A percentile compares a stretch with the other conserved stretches of the same genome.
Evolutionary conservation across 1,140 invertebrate genomes (phyloP).

Genomic region (Brachionus plicatilis): DNA sequence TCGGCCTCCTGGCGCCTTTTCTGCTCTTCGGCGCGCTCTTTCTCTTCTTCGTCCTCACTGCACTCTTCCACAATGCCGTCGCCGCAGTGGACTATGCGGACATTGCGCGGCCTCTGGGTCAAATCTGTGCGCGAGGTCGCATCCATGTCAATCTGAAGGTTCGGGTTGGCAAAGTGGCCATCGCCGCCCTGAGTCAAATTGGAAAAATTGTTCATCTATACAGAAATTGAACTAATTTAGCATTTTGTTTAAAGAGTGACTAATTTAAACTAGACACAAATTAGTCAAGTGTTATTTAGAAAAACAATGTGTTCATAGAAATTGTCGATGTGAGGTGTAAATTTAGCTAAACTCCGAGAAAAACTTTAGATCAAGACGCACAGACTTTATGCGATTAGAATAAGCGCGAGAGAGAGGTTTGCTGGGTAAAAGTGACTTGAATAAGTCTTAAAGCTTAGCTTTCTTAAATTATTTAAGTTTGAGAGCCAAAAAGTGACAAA

Average conservation of each 20-base stretch:
- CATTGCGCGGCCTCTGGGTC: not conserved
- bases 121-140: not conserved
- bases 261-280: not conserved
- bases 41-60: constrained; percentile 13
- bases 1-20: not conserved
- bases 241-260: not conserved
- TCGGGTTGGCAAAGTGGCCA: not conserved
- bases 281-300: not conserved
- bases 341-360: not conserved
- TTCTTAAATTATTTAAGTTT: not conserved
- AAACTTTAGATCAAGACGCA: not conserved
- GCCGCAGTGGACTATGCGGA: constrained; percentile 1
- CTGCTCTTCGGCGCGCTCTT: not conserved
- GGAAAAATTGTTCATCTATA: constrained; percentile 2
- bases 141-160: not conserved
- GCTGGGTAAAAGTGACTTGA: not conserved
- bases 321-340: not conserved
- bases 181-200: not conserved
- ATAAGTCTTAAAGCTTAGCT: not conserved
- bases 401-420: not conserved
- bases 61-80: constrained; percentile 32
- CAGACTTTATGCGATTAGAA: not conserved
- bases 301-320: not conserved
- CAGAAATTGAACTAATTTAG: constrained; percentile 3
- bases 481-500: not conserved